Percentiles rank a stretch among this genome's conserved stretches.
phyloP scores from a whole-genome alignment of 2,888 invertebrate genomes.

The Melikaiella ostensackeni region DNA sequence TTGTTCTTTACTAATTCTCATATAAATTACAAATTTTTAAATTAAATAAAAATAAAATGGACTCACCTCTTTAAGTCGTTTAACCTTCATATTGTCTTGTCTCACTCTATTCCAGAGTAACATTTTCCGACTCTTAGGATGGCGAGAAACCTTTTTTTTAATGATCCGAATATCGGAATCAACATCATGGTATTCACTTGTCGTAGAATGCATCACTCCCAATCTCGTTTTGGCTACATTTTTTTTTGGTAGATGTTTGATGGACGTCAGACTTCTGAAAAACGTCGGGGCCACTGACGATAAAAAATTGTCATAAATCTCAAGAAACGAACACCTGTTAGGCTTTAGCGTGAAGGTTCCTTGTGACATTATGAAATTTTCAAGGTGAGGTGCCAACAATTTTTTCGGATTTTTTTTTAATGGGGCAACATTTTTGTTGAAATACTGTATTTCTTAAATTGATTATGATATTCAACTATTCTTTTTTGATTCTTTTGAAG shows the following conservation, averaged over 20 bases:
- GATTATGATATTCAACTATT: no score
- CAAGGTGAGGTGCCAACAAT: no score
- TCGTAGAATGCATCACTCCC: neutral
- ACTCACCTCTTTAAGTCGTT: conserved; percentile 22
- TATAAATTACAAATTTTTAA: no score
- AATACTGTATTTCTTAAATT: no score
- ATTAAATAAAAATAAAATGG: neutral
- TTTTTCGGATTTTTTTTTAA: no score
- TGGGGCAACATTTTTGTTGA: no score
- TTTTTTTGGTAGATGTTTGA: conserved; percentile 36
- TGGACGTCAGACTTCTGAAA: conserved; percentile 32
- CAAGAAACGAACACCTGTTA: conserved; percentile 8
- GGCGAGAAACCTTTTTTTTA: conserved; percentile 1
- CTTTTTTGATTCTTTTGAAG: no score
- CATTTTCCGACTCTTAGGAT: conserved; percentile 8
- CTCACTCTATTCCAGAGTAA: conserved; percentile 25
- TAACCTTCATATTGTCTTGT: conserved; percentile 22
- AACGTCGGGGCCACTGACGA: conserved; percentile 34
- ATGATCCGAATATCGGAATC: neutral
- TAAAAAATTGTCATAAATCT: conserved; percentile 26
- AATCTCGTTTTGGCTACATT: conserved; percentile 30
- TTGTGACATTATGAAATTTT: no score
- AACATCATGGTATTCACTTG: neutral
- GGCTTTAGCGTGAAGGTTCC: neutral
- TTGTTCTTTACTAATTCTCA: no score